A percentile compares a stretch with the other conserved stretches of the same genome.
Evolutionary conservation across 2,113 vertebrate species (phyloP).

Genomic region (Castor canadensis): DNA sequence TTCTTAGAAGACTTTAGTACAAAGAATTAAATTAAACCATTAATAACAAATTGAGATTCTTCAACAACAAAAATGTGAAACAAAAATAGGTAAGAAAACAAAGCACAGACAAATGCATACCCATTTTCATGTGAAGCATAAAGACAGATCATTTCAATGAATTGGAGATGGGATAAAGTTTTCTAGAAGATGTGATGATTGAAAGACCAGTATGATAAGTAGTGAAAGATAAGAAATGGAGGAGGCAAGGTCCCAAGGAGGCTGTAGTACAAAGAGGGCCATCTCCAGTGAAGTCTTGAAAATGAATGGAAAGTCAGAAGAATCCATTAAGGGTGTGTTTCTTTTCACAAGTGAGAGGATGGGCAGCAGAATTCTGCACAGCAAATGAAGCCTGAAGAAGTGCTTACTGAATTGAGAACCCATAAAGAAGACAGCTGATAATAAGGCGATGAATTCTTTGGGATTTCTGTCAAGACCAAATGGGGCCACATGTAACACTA

Average conservation of each 20-base stretch:
- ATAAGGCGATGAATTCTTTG: constrained; percentile 39
- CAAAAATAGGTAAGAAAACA: background rate
- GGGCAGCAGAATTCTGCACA: constrained; percentile 33
- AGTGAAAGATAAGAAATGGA: background rate
- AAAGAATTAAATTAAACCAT: background rate
- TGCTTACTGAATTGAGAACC: constrained; percentile 50
- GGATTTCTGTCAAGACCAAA: constrained; percentile 48
- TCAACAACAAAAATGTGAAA: background rate
- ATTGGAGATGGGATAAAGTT: background rate
- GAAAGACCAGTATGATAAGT: background rate
- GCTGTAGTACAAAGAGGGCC: background rate
- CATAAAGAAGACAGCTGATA: constrained; percentile 52
- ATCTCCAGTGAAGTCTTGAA: constrained; percentile 33
- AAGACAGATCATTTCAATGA: background rate
- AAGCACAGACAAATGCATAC: background rate
- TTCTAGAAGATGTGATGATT: background rate
- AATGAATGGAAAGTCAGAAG: constrained; percentile 42
- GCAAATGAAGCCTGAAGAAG: constrained; percentile 62
- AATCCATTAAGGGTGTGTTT: constrained; percentile 38
- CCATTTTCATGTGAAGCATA: background rate
- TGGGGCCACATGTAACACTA: background rate
- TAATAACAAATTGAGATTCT: background rate
- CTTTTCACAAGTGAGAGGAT: constrained; percentile 41
- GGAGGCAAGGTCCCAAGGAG: background rate
- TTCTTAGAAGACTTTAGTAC: background rate